Evolutionary conservation across 2,888 invertebrate genomes (phyloP).

Genomic region (Coremacera marginata): DNA sequence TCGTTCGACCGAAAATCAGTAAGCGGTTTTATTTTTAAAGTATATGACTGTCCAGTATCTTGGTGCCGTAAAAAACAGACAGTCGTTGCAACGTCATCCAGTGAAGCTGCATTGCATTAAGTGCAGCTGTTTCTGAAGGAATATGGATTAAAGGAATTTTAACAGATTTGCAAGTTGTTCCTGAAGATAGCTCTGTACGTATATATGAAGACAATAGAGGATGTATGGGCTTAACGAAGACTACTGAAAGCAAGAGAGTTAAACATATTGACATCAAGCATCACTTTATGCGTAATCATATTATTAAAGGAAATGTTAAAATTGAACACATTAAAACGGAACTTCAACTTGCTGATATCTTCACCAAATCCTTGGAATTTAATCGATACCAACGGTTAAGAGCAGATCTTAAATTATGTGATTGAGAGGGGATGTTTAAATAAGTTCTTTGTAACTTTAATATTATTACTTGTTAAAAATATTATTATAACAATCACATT

Average conservation of each 20-base stretch:
- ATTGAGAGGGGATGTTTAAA: constrained; percentile 24
- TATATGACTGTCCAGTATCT: no score
- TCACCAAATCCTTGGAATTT: not conserved
- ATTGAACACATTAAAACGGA: not conserved
- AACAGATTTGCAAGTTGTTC: not conserved
- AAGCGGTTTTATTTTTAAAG: no score
- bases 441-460: no score
- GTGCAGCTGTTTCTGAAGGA: constrained; percentile 17
- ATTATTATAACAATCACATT: no score
- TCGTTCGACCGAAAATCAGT: no score
- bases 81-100: constrained; percentile 37
- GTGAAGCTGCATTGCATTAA: constrained; percentile 40
- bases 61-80: constrained; percentile 39
- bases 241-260: no score
- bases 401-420: not conserved
- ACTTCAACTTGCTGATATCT: not conserved
- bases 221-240: no score
- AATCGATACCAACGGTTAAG: not conserved
- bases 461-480: no score
- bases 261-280: no score
- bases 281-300: not conserved
- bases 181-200: no score
- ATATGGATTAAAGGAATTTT: constrained; percentile 24
- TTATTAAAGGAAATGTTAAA: not conserved
- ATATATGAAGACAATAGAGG: no score